Evolutionary conservation across 2,797 vertebrate species (phyloP), one percentile per base, ranked within the genome.

Genomic region (Acipenser transmontanus): DNA sequence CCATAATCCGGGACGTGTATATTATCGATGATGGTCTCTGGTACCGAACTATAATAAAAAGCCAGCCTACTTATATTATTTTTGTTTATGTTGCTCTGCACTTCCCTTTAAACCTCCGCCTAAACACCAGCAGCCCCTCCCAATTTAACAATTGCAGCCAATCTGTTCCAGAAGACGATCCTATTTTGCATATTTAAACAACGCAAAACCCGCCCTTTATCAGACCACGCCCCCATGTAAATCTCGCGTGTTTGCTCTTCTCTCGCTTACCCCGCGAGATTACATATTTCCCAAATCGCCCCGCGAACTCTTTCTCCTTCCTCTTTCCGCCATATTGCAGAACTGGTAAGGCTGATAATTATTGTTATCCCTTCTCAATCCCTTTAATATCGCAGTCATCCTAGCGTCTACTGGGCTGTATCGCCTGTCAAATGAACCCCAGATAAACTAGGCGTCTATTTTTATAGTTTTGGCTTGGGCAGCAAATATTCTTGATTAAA

Each of bases 311-410:
- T 59, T 65, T 63, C 79, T 73, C 87, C 91, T 91, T 90, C 86
- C 92, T 95, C 89, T 95, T 98, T 97, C 95, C 93, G 94, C 96
- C 94, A 97, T 98, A 94, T 94, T 96, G 91, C 92, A 82, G 85
- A 88, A 81, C 92, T 82, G 95, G 95, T 99, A 90, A 97, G 95
- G 7, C 0, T 17, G 10, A 0, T 1, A 50, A 5, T 0, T 6
- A 4, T 2, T 65, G 12, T 1, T 49, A 62, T 54, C 70, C 68
- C 62, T 49, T 1, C 1, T 50, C n/a, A 72, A 97, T 97, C 96
- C 74, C 66, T 49, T 1, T 57, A 8, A 47, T 76, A 91, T 91
- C 88, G 56, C 2, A 48, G 49, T 76, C 93, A 96, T 98, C 94
- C 72, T 1, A 0, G 0, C 0, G 0, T 63, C 11, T 68, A 20